Base-by-base conservation (phyloP, 2,888 invertebrate species). In the Macrophya annulata region DNA sequence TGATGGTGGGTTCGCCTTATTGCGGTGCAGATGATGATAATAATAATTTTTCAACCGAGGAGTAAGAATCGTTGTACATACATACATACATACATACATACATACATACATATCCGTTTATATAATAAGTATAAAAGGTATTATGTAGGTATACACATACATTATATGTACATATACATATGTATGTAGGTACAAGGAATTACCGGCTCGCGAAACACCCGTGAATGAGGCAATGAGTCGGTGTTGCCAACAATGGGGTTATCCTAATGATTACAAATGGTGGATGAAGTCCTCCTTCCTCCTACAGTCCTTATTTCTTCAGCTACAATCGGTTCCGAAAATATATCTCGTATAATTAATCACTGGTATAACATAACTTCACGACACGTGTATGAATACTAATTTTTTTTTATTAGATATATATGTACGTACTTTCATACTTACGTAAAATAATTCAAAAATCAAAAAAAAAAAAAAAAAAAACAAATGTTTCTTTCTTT, bases 211-310 rank as follows among this genome's bases (percentile, higher is more conserved):
- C 81, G 81, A 85, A 85, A 87, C 86, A 85, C 68, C 72, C 83
- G 62, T 87, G 88, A 91, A 89, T 91, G 91, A 91, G 90, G 90
- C 91, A 91, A 91, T 91, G 90, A 90, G 90, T 90, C 89, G 89
- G 88, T 88, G 86, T 86, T 87, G 88, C 87, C 89, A 90, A 90
- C 91, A 88, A 88, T 88, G 90, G 90, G 88, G 89, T 89, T 89
- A 88, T 86, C 89, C 90, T 91, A 91, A 91, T 91, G 91, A 91
- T 91, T 91, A 91, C 90, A 91, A 91, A 91, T 91, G 91, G 89
- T 88, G 86, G 87, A 86, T 79, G 86, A 84, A 84, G 83, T 71
- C 68, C 21, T 81, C 40, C 15, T 21, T 62, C 77, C 25, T 51
- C 62, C 37, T 77, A 48, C 77, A 31, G 10, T 55, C 25, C 77